A percentile compares a stretch with the other conserved stretches of the same genome.
These are phyloP conservation scores for Proales similis DNA, from an alignment of 1,140 invertebrate genomes.

Conservation along the genomic window DNA sequence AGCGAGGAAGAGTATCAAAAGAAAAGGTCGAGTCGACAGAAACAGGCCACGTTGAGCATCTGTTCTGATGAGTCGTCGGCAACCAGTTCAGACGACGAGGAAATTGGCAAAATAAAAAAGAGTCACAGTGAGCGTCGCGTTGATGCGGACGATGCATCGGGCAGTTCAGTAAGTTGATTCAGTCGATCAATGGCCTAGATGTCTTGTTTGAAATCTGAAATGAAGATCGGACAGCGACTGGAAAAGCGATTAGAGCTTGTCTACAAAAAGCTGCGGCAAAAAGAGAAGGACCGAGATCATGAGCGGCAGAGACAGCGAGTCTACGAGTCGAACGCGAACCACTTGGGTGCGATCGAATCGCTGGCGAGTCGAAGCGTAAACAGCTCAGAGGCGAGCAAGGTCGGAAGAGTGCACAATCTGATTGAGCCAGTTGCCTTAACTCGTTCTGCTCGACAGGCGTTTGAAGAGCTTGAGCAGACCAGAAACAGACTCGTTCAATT, in stretches of 20 bases:
- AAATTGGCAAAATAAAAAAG: too few species aligned
- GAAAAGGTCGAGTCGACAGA: too few species aligned
- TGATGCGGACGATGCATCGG: too few species aligned
- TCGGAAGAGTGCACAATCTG: background rate
- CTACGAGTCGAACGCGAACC: background rate
- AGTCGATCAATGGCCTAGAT: background rate
- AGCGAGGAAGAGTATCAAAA: too few species aligned
- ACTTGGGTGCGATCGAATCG: background rate
- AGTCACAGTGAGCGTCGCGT: too few species aligned
- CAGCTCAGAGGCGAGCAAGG: background rate
- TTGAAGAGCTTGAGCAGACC: slow-evolving; percentile 3
- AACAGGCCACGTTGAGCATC: too few species aligned
- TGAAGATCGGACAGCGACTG: slow-evolving; percentile 17
- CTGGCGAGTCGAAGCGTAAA: background rate
- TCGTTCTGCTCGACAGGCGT: slow-evolving; percentile 2
- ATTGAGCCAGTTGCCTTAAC: background rate
- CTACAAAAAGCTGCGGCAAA: slow-evolving; percentile 13
- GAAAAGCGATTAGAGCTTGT: slow-evolving; percentile 16
- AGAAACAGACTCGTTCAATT: slow-evolving; percentile 27
- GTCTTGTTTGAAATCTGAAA: too few species aligned
- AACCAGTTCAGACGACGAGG: too few species aligned
- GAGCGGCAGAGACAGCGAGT: slow-evolving; percentile 31
- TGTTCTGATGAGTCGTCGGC: too few species aligned
- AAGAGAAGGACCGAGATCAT: slow-evolving; percentile 4
- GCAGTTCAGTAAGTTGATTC: slow-evolving; percentile 5